phyloP scores from a whole-genome alignment of 2,888 invertebrate genomes.

The Drosophila gaucha region DNA sequence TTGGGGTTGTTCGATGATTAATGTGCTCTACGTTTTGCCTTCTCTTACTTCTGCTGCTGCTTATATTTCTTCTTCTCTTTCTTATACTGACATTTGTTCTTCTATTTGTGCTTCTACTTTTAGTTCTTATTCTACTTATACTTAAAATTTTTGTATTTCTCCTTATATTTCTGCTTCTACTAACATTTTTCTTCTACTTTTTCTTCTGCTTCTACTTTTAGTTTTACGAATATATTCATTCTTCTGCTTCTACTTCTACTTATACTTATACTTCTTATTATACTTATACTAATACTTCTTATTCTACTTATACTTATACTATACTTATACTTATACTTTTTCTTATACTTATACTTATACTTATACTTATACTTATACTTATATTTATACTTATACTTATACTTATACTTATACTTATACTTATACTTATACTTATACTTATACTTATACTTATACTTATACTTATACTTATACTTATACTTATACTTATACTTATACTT shows the following conservation, averaged over 20 bases:
- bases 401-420: background rate
- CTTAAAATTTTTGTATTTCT: background rate
- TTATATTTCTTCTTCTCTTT: background rate
- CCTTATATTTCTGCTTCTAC: background rate
- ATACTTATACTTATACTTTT: background rate
- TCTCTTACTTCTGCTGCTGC: background rate
- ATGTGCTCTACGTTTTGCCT: background rate
- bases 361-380: background rate
- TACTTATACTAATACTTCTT: background rate
- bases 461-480: too few relatives aligned
- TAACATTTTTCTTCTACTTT: background rate
- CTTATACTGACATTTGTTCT: background rate
- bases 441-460: background rate
- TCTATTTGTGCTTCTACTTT: background rate
- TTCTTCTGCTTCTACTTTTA: background rate
- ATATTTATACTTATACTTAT: too few relatives aligned
- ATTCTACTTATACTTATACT: background rate
- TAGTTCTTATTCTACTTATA: too few relatives aligned
- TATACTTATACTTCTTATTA: background rate
- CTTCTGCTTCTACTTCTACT: background rate
- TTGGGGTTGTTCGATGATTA: conserved; percentile 3
- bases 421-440: background rate
- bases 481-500: background rate
- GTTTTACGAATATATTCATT: too few relatives aligned
- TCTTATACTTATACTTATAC: background rate